Evolutionary conservation across 2,113 vertebrate species (phyloP), one percentile per base, ranked within the genome.

Genomic region (Vulpes vulpes): DNA sequence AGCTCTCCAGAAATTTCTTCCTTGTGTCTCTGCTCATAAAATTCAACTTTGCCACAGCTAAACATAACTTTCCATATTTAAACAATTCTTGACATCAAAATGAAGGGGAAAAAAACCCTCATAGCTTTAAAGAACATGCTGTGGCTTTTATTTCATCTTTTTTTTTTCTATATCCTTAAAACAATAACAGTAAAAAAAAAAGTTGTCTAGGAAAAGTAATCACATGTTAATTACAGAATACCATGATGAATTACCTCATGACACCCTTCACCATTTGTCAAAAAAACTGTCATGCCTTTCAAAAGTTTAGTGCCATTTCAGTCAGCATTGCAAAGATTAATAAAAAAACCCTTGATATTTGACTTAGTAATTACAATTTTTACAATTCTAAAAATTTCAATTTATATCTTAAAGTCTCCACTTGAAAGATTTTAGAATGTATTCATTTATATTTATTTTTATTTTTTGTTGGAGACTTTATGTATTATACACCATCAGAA

Each of bases 1-100:
- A 76, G 30, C 15, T 83, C 32, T 87, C 67, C 22, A 86, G 35
- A 89, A 95, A 81, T 49, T 53, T 93, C 35, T 95, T 59, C n/a
- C 51, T 59, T 67, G 4, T 89, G 4, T 8, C 38, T 69, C 27
- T 95, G 4, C 73, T 83, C 43, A 95, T n/a, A 95, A 78, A 93
- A 86, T 71, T 93, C 32, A 93, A 83, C n/a, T 88, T 94, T 85
- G 14, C 1, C 49, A 96, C 35, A 67, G 17, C 7, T 83, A 67
- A 20, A 43, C 7, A 88, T 2, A 84, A 11, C 2, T 91, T 91
- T 43, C 27, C n/a, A n/a, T 74, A 60, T 87, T 95, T 92, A 73
- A 94, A 9, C 35, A 69, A 69, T 64, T 80, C 30, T 78, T 73
- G 23, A 65, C 65, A 89, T 88, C 10, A 88, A 69, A 84, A 5